phyloP scores from a whole-genome alignment of 2,888 invertebrate genomes.

The Oligia latruncula region DNA sequence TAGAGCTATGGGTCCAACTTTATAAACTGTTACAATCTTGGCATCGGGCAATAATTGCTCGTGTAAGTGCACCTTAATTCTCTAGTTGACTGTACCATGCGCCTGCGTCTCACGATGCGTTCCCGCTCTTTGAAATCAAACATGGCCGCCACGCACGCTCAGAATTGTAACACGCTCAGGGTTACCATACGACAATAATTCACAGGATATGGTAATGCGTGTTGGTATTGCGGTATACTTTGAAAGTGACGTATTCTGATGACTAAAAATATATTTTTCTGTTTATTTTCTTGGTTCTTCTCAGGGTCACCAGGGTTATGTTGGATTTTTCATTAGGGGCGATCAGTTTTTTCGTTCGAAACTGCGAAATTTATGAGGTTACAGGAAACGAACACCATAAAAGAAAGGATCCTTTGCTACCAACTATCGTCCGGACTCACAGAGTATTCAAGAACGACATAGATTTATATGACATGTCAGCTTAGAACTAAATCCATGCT shows the following conservation, averaged over 20 bases:
- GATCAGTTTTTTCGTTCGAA: neutral
- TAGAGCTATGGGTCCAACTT: neutral
- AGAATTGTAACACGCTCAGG: slow-evolving; percentile 66
- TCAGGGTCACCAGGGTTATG: neutral
- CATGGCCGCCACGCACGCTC: slow-evolving; percentile 67
- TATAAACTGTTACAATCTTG: neutral
- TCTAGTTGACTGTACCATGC: slow-evolving; percentile 27
- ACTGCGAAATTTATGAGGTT: too few species aligned
- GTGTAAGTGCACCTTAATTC: neutral
- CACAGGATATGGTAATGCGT: slow-evolving; percentile 63
- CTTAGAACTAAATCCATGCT: neutral
- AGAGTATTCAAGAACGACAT: neutral
- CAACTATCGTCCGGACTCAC: neutral
- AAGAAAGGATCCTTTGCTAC: neutral
- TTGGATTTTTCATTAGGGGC: neutral
- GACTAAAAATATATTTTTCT: neutral
- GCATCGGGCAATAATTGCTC: neutral
- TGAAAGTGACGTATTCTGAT: slow-evolving; percentile 25
- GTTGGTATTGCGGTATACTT: slow-evolving; percentile 33
- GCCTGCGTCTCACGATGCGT: slow-evolving; percentile 62
- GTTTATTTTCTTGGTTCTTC: neutral
- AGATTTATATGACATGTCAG: neutral
- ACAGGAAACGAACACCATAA: neutral
- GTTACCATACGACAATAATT: slow-evolving; percentile 63
- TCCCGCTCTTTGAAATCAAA: slow-evolving; percentile 69